Percentiles rank a stretch among this genome's conserved stretches.
Evolutionary conservation across 2,888 invertebrate genomes (phyloP).

Genomic region (Allophyes oxyacanthae): DNA sequence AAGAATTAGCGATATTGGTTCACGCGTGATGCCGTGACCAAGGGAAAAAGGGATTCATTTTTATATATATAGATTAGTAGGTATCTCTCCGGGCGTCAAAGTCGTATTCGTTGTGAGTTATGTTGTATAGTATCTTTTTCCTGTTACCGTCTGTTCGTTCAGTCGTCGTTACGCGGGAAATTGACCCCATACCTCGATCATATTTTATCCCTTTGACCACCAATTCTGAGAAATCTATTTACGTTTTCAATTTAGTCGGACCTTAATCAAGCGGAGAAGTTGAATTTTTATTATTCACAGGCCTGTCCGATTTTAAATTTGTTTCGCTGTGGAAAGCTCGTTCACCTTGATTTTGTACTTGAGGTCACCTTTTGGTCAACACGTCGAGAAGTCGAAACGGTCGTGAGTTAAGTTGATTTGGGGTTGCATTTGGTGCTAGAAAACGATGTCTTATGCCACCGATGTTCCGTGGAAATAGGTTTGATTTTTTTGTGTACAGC

Average conservation of each 20-base stretch:
- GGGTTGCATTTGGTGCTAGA: neutral
- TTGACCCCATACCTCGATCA: slow-evolving; percentile 27
- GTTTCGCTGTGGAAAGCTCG: slow-evolving; percentile 34
- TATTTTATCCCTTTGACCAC: too few relatives aligned
- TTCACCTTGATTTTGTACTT: slow-evolving; percentile 47
- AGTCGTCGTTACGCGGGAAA: slow-evolving; percentile 24
- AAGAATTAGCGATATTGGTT: too few relatives aligned
- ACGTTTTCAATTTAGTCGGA: too few relatives aligned
- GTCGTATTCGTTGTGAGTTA: slow-evolving; percentile 24
- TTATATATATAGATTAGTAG: too few relatives aligned
- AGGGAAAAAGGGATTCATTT: too few relatives aligned
- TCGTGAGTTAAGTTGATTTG: slow-evolving; percentile 4
- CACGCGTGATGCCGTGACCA: too few relatives aligned
- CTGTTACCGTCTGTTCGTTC: slow-evolving; percentile 17
- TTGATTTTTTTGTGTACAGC: too few relatives aligned
- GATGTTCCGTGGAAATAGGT: slow-evolving; percentile 16
- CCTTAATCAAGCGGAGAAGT: too few relatives aligned
- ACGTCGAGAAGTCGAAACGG: slow-evolving; percentile 25
- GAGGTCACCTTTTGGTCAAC: slow-evolving; percentile 34
- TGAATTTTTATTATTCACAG: slow-evolving; percentile 38
- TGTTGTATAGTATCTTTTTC: slow-evolving; percentile 22
- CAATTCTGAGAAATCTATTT: too few relatives aligned
- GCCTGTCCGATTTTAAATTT: slow-evolving; percentile 32
- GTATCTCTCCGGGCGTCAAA: slow-evolving; percentile 40
- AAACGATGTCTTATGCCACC: slow-evolving; percentile 4